These are phyloP conservation scores for Rhagophthalmus giganteus DNA, from an alignment of 2,888 invertebrate species.

Conservation along the genomic window DNA sequence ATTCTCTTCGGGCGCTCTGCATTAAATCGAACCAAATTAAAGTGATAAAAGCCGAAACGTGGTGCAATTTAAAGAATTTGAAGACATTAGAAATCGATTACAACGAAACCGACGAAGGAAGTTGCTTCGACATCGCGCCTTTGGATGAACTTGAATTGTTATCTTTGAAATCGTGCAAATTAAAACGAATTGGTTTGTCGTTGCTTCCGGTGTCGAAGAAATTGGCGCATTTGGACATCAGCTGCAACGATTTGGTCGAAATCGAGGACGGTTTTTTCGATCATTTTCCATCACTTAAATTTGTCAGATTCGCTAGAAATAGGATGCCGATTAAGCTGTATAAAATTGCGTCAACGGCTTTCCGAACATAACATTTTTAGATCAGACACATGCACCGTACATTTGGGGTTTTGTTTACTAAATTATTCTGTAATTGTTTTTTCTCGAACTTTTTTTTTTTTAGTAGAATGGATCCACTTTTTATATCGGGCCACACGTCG, in stretches of 20 bases:
- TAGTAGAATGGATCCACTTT: too few relatives aligned
- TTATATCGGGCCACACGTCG: too few relatives aligned
- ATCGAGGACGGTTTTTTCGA: neutral
- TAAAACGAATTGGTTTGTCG: neutral
- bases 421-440: too few relatives aligned
- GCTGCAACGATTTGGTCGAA: neutral
- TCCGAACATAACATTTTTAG: neutral
- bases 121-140: neutral
- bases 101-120: neutral
- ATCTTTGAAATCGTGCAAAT: neutral
- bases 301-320: neutral
- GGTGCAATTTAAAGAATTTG: neutral
- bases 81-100: neutral
- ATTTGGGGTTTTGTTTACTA: neutral
- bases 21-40: too few relatives aligned
- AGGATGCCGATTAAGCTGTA: neutral
- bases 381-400: neutral
- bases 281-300: neutral
- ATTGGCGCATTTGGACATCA: neutral
- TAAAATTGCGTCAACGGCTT: neutral
- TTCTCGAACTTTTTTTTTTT: too few relatives aligned
- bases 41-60: too few relatives aligned
- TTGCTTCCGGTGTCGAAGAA: neutral
- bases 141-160: neutral
- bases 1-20: neutral